A percentile compares a stretch with the other conserved stretches of the same genome.
Evolutionary conservation across 2,113 vertebrate genomes (phyloP).

Genomic region (Meles meles): DNA sequence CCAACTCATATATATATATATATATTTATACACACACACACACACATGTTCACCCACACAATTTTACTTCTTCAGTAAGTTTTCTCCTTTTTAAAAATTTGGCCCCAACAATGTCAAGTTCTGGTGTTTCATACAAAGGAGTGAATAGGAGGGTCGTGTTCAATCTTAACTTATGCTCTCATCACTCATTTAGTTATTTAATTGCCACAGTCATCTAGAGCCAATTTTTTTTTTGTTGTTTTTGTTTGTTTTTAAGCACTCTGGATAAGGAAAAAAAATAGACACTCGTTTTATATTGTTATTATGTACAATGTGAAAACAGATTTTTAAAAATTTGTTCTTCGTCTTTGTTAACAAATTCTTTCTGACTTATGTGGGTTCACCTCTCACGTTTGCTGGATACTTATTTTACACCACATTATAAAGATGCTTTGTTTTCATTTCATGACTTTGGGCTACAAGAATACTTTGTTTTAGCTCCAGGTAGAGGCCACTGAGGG

Average conservation of each 20-base stretch:
- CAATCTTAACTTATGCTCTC: slow-evolving; percentile 82
- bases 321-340: slow-evolving; percentile 82
- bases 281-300: slow-evolving; percentile 88
- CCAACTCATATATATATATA: slow-evolving; percentile 76
- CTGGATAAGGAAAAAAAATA: slow-evolving; percentile 85
- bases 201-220: slow-evolving; percentile 87
- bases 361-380: slow-evolving; percentile 83
- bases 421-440: slow-evolving; percentile 79
- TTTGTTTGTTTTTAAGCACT: slow-evolving; percentile 89
- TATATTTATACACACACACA: slow-evolving; percentile 70
- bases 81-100: slow-evolving; percentile 81
- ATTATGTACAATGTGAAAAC: slow-evolving; percentile 91
- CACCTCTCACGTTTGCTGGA: slow-evolving; percentile 87
- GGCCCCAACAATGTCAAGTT: slow-evolving; percentile 84
- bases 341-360: slow-evolving; percentile 90
- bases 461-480: slow-evolving; percentile 96
- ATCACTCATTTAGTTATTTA: slow-evolving; percentile 85
- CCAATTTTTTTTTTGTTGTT: slow-evolving; percentile 82
- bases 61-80: slow-evolving; percentile 75
- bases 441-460: slow-evolving; percentile 85
- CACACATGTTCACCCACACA: slow-evolving; percentile 77
- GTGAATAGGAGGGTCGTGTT: slow-evolving; percentile 85
- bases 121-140: slow-evolving; percentile 83
- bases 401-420: slow-evolving; percentile 82
- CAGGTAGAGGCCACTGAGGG: slow-evolving; percentile 84